phyloP scores from a whole-genome alignment of 2,888 invertebrate species.

The Temnothorax unifasciatus region DNA sequence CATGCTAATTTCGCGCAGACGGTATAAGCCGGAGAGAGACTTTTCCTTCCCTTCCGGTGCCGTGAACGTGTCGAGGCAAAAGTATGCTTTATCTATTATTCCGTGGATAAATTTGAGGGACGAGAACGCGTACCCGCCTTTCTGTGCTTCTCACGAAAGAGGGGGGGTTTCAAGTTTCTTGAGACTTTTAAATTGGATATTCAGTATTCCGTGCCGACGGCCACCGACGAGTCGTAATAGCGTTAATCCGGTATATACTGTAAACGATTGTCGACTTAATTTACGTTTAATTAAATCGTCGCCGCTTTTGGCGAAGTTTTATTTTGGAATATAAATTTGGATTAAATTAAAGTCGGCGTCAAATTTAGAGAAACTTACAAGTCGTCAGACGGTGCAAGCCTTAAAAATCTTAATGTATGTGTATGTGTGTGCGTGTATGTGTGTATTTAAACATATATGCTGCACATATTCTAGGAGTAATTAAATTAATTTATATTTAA shows the following conservation, averaged over 20 bases:
- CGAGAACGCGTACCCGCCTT: conserved; percentile 43
- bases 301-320: conserved; percentile 20
- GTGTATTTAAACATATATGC: neutral
- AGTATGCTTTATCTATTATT: conserved; percentile 61
- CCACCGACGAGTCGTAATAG: conserved; percentile 50
- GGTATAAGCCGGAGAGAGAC: conserved; percentile 37
- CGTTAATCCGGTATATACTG: conserved; percentile 59
- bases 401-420: neutral
- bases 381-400: neutral
- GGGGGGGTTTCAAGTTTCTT: conserved; percentile 45
- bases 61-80: conserved; percentile 45
- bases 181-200: conserved; percentile 58
- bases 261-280: conserved; percentile 61
- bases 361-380: conserved; percentile 15
- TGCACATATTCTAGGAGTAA: neutral
- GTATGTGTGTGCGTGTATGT: neutral
- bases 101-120: conserved; percentile 67
- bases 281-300: conserved; percentile 59
- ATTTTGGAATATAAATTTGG: conserved; percentile 48
- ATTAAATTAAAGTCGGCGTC: conserved; percentile 36
- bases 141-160: conserved; percentile 30
- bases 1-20: conserved; percentile 72
- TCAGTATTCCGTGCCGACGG: conserved; percentile 48
- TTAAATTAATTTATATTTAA: conserved; percentile 38
- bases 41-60: conserved; percentile 56